Evolutionary conservation across 1,140 invertebrate species (phyloP).

Genomic region (Drosophila setifemur): DNA sequence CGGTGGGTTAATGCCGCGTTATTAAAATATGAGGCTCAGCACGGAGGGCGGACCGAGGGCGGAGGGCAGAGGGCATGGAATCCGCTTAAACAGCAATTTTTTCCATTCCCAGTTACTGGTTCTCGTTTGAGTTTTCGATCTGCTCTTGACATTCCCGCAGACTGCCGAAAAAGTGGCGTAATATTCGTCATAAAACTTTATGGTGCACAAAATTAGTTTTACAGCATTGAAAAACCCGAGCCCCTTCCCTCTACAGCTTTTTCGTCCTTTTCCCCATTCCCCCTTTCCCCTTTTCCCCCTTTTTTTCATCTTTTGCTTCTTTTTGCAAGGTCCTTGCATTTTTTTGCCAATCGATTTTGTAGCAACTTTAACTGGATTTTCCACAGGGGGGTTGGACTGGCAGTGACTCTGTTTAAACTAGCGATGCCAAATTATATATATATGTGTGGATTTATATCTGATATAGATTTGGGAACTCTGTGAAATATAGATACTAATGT

Average conservation of each 20-base stretch:
- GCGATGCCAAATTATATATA: background rate
- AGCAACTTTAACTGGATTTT: constrained; percentile 34
- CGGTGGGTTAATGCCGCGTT: constrained; percentile 45
- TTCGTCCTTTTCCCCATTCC: background rate
- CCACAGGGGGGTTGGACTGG: background rate
- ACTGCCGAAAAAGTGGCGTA: constrained; percentile 69
- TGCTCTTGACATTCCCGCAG: constrained; percentile 66
- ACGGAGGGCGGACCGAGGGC: too few species aligned
- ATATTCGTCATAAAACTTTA: constrained; percentile 79
- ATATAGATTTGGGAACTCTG: too few species aligned
- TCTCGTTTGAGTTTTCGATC: constrained; percentile 18
- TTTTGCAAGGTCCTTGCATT: background rate
- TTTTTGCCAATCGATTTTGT: constrained; percentile 47
- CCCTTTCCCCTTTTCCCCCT: background rate
- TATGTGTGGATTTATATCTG: too few species aligned
- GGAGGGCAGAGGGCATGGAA: constrained; percentile 25
- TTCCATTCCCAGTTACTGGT: constrained; percentile 7
- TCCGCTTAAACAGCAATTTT: constrained; percentile 63
- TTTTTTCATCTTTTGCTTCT: background rate
- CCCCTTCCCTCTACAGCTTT: background rate
- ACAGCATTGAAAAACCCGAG: constrained; percentile 55
- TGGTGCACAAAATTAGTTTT: constrained; percentile 78
- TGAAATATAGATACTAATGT: background rate
- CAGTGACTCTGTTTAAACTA: background rate
- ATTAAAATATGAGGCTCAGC: constrained; percentile 46